Percentiles rank a stretch among this genome's conserved stretches.
Evolutionary conservation across 2,113 vertebrate genomes (phyloP).

Genomic region (Zosterops japonicus): DNA sequence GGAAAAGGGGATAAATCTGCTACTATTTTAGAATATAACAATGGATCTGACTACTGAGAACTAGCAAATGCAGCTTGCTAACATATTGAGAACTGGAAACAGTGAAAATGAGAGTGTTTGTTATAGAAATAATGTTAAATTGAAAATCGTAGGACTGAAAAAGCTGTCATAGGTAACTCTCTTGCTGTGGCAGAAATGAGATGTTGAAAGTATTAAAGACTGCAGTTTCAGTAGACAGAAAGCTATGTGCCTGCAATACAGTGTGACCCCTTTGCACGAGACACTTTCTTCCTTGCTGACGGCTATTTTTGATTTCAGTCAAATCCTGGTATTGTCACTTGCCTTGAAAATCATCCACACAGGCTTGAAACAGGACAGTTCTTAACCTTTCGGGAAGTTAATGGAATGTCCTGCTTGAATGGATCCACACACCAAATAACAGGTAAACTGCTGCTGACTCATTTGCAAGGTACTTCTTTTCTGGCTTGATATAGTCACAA

Average conservation of each 20-base stretch:
- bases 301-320: slow-evolving; percentile 64
- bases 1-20: not conserved
- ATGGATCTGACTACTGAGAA: not conserved
- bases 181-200: not conserved
- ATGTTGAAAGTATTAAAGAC: not conserved
- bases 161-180: not conserved
- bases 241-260: not conserved
- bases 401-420: slow-evolving; percentile 91
- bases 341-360: slow-evolving; percentile 93
- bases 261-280: accelerated
- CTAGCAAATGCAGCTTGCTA: not conserved
- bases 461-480: not conserved
- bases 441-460: slow-evolving; percentile 73
- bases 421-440: slow-evolving; percentile 83
- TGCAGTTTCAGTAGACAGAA: not conserved
- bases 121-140: not conserved
- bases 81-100: not conserved
- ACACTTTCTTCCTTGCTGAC: not conserved
- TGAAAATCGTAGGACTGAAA: not conserved
- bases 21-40: not conserved
- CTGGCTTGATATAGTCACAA: not conserved
- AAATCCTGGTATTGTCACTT: slow-evolving; percentile 90
- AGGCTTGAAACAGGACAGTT: slow-evolving; percentile 92
- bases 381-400: slow-evolving; percentile 90
- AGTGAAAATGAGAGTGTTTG: not conserved